phyloP scores from a whole-genome alignment of 2,113 vertebrate genomes.

The Erythrocercus mccallii region DNA sequence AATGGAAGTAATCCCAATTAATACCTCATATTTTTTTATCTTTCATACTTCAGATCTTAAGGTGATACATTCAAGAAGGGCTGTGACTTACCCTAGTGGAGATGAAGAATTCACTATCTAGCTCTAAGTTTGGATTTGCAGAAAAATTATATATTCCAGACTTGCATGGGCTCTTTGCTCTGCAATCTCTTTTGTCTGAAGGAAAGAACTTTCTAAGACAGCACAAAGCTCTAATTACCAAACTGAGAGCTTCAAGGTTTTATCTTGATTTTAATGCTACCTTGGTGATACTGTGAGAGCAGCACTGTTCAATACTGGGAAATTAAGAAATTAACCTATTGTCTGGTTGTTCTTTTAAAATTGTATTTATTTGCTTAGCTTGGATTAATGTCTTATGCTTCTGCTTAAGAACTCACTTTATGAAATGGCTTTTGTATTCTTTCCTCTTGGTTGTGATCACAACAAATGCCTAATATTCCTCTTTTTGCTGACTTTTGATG shows the following conservation, averaged over 20 bases:
- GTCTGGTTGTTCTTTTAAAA: not conserved
- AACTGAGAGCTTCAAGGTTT: not conserved
- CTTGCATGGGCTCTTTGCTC: not conserved
- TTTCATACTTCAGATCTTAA: not conserved
- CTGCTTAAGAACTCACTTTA: not conserved
- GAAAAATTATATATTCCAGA: not conserved
- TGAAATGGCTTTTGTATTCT: not conserved
- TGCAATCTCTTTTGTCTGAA: not conserved
- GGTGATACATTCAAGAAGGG: not conserved
- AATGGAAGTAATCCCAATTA: not conserved
- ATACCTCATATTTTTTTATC: not conserved
- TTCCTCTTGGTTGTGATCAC: not conserved
- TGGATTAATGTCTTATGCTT: not conserved
- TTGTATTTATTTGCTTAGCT: not conserved
- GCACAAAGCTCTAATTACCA: not conserved
- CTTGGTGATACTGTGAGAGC: not conserved
- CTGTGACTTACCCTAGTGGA: not conserved
- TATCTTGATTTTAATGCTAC: not conserved
- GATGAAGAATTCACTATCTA: not conserved
- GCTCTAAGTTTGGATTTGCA: not conserved
- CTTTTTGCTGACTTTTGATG: not conserved
- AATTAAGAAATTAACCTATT: not conserved
- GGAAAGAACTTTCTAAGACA: not conserved
- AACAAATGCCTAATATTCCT: not conserved
- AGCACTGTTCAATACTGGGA: not conserved